A percentile compares a stretch with the other conserved stretches of the same genome.
phyloP scores from a whole-genome alignment of 2,888 invertebrate genomes.

The Tricholauxania praeusta region DNA sequence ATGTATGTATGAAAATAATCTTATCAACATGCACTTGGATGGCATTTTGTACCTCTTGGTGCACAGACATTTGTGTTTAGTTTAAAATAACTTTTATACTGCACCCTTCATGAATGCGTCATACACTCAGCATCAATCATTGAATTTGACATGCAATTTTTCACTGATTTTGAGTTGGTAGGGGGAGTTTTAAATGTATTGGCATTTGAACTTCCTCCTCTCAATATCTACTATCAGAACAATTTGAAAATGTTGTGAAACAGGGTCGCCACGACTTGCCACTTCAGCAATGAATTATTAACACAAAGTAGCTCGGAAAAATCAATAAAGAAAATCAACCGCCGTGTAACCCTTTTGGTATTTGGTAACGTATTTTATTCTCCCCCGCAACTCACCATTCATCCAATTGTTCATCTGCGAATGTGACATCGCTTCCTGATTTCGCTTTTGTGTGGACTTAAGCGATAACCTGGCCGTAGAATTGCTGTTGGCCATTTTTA shows the following conservation, averaged over 20 bases:
- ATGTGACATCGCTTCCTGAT: constrained; percentile 82
- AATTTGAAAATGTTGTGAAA: neutral
- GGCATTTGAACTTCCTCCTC: too few relatives aligned
- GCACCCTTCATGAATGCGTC: too few relatives aligned
- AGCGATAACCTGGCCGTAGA: constrained; percentile 56
- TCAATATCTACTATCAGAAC: too few relatives aligned
- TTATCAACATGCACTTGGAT: too few relatives aligned
- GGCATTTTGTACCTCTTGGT: too few relatives aligned
- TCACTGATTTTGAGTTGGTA: too few relatives aligned
- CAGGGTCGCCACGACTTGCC: constrained; percentile 11
- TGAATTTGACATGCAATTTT: too few relatives aligned
- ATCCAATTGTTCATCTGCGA: constrained; percentile 88
- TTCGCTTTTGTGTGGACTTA: constrained; percentile 76
- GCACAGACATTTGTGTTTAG: too few relatives aligned
- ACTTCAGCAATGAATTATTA: constrained; percentile 24
- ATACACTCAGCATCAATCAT: too few relatives aligned
- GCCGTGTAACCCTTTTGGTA: neutral
- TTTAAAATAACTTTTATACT: too few relatives aligned
- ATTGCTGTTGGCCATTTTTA: constrained; percentile 56
- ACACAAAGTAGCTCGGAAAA: constrained; percentile 15
- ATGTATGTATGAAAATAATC: too few relatives aligned
- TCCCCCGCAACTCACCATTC: constrained; percentile 78
- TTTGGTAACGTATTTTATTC: neutral
- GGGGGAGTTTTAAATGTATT: too few relatives aligned
- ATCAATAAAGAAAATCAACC: constrained; percentile 33